Evolutionary conservation across 2,888 invertebrate genomes (phyloP).

Genomic region (Orthosia gothica): DNA sequence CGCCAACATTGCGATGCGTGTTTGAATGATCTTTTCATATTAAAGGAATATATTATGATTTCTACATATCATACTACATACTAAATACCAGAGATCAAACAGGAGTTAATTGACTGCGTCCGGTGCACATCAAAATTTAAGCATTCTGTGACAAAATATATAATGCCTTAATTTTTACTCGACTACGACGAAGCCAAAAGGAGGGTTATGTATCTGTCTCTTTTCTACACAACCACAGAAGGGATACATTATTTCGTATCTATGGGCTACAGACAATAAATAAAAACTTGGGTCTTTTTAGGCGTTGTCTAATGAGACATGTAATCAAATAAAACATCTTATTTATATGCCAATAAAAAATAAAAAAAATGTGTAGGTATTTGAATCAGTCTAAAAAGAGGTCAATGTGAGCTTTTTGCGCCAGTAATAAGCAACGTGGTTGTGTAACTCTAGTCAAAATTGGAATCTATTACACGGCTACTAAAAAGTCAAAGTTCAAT

Average conservation of each 20-base stretch:
- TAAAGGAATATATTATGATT: background rate
- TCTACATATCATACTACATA: too few relatives aligned
- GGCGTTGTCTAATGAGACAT: background rate
- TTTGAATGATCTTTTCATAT: background rate
- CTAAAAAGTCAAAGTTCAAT: slow-evolving; percentile 54
- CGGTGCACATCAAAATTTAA: too few relatives aligned
- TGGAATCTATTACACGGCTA: slow-evolving; percentile 25
- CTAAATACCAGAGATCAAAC: too few relatives aligned
- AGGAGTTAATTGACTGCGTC: too few relatives aligned
- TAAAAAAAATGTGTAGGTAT: background rate
- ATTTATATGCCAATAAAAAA: slow-evolving; percentile 18
- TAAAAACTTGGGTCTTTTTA: slow-evolving; percentile 1
- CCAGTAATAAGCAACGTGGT: slow-evolving; percentile 10
- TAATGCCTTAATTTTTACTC: too few relatives aligned
- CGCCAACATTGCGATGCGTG: background rate
- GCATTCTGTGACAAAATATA: too few relatives aligned
- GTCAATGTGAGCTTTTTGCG: slow-evolving; percentile 42
- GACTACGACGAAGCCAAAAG: too few relatives aligned
- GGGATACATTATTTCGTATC: background rate
- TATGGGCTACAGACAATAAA: background rate
- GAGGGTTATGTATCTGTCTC: too few relatives aligned
- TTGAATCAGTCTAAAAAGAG: slow-evolving; percentile 4
- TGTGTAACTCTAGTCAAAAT: slow-evolving; percentile 31
- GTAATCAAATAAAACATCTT: slow-evolving; percentile 9
- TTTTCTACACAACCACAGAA: background rate